Base-by-base conservation (phyloP, 2,888 invertebrate genomes). In the Xylota segnis region DNA sequence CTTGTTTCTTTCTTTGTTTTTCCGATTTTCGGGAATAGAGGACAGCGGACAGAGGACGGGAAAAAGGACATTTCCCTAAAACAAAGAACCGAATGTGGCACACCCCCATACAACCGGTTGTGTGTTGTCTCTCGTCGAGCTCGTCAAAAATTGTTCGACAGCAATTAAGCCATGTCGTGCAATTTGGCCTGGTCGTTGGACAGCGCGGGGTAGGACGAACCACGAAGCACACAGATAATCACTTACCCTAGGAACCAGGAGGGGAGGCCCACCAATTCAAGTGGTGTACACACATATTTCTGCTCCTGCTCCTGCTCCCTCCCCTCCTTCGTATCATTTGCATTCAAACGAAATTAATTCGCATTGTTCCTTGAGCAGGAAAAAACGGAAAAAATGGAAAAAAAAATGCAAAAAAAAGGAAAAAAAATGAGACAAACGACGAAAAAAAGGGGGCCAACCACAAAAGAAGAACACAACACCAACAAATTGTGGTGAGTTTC, bases 261-360 rank as follows among this genome's bases (percentile, higher is more conserved):
- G 27, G 12, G 54, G 18, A n/a, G 12, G 0, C 34, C 14, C 37
- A 32, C 12, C 54, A 59, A 45, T 50, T 82, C 71, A 56, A 70
- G 66, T 70, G 61, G 32, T 74, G 50, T 79, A 68, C 54, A 77
- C 45, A 59, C 37, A 61, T 16, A 34, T 54, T 43, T 12, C 29
- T 56, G 10, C 18, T 37, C n/a, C 54, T 59, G 34, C 29, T 58
- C 27, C 32, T 32, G 16, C 43, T 32, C 2, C 7, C 66, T 18
- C 16, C 59, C 63, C 71, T 47, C 63, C 5, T 75, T 76, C 76
- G 66, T 66, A 82, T 86, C 66, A 86, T 86, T 82, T 86, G 86
- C 86, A 86, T 86, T 86, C 71, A 86, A 81, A 86, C 66, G 82
- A 86, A 86, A 86, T 86, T 77, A 76, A 86, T 86, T 82, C 86